Percentiles rank a stretch among this genome's conserved stretches.
Evolutionary conservation across 2,113 vertebrate species (phyloP).

Genomic region (Tapirus terrestris): DNA sequence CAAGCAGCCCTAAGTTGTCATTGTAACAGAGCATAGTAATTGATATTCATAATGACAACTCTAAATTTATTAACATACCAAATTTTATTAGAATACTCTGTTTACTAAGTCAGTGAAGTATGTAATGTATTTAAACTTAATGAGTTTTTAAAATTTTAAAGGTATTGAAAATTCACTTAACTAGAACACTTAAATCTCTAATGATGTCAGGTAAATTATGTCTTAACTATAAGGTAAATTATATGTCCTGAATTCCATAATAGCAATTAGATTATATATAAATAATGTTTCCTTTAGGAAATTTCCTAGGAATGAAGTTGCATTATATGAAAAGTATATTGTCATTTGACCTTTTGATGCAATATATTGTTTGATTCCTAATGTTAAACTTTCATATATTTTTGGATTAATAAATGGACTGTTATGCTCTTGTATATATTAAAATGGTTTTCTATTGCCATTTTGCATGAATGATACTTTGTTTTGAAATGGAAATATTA

Average conservation of each 20-base stretch:
- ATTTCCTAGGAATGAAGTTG: not conserved
- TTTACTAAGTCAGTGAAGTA: slow-evolving; percentile 59
- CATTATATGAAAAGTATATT: slow-evolving; percentile 45
- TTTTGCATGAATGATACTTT: not conserved
- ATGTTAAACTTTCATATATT: slow-evolving; percentile 11
- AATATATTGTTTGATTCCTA: slow-evolving; percentile 16
- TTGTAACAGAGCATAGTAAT: not conserved
- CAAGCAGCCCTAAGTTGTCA: not conserved
- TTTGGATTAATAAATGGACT: slow-evolving; percentile 15
- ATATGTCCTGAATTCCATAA: slow-evolving; percentile 52
- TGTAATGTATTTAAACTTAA: slow-evolving; percentile 60
- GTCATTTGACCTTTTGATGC: slow-evolving; percentile 35
- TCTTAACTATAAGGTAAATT: slow-evolving; percentile 36
- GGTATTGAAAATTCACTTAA: slow-evolving; percentile 46
- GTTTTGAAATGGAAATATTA: not conserved
- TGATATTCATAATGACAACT: slow-evolving; percentile 38
- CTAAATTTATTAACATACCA: slow-evolving; percentile 37
- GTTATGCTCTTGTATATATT: not conserved
- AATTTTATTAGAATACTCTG: slow-evolving; percentile 48
- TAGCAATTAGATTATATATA: slow-evolving; percentile 51
- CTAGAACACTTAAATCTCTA: slow-evolving; percentile 45
- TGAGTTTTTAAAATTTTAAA: slow-evolving; percentile 42
- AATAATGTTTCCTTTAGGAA: slow-evolving; percentile 44
- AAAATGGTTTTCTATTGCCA: not conserved
- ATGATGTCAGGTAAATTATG: slow-evolving; percentile 61